phyloP scores from a whole-genome alignment of 2,113 vertebrate genomes.

The Ictalurus punctatus region DNA sequence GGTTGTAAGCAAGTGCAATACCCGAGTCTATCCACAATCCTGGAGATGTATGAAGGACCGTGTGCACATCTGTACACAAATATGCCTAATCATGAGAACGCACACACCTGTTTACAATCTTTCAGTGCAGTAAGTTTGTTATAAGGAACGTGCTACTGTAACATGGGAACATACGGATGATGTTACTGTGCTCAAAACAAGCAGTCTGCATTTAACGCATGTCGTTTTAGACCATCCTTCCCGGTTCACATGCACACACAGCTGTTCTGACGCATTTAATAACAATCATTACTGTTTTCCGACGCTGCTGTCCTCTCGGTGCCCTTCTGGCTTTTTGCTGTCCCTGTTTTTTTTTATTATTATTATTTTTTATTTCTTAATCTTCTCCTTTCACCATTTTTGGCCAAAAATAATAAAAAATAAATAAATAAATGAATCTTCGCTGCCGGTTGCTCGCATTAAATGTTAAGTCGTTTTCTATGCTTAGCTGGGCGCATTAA shows the following conservation, averaged over 20 bases:
- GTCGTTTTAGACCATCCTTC: not conserved
- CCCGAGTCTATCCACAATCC: slow-evolving; percentile 22
- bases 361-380: not conserved
- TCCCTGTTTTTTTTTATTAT: not conserved
- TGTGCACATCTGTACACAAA: not conserved
- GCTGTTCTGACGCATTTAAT: not conserved
- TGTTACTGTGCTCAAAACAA: not conserved
- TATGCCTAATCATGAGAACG: not conserved
- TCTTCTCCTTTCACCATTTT: not conserved
- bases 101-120: not conserved
- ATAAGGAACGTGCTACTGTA: not conserved
- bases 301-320: slow-evolving; percentile 15
- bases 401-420: not conserved
- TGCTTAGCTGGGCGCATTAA: not conserved
- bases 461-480: not conserved
- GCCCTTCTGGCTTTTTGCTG: not conserved
- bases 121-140: not conserved
- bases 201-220: not conserved
- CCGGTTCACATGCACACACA: not conserved
- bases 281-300: not conserved
- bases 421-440: not conserved
- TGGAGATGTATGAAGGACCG: not conserved
- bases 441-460: too few relatives aligned
- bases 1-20: not conserved
- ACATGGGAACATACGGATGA: not conserved